Percentiles rank a stretch among this genome's conserved stretches.
phyloP scores from a whole-genome alignment of 1,140 invertebrate genomes.

The Teleopsis dalmanni region DNA sequence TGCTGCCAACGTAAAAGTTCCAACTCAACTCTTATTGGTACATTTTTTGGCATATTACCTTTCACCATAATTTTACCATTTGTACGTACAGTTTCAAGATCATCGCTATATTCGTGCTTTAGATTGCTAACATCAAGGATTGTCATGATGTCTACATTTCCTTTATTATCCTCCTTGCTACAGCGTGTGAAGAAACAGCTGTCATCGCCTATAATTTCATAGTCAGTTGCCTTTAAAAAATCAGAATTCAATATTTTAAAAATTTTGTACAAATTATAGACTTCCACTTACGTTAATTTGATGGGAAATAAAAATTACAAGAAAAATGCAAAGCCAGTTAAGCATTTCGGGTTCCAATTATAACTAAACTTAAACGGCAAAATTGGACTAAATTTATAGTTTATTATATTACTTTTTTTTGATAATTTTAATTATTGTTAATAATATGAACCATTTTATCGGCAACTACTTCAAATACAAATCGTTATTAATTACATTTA shows the following conservation, averaged over 20 bases:
- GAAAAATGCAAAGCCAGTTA: too few relatives aligned
- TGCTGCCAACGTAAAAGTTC: slow-evolving; percentile 2
- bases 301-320: too few relatives aligned
- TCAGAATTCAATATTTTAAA: background rate
- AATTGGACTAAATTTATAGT: too few relatives aligned
- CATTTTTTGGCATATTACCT: background rate
- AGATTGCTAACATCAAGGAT: background rate
- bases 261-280: too few relatives aligned
- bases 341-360: too few relatives aligned
- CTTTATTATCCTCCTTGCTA: background rate
- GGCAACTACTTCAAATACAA: too few relatives aligned
- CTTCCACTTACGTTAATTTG: too few relatives aligned
- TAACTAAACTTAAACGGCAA: too few relatives aligned
- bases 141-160: background rate
- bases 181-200: background rate
- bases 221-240: background rate
- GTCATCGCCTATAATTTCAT: background rate
- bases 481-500: too few relatives aligned
- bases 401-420: too few relatives aligned
- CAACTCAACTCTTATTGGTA: background rate
- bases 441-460: too few relatives aligned
- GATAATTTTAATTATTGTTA: too few relatives aligned
- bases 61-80: slow-evolving; percentile 4
- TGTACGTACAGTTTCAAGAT: slow-evolving; percentile 3
- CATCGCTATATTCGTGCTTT: slow-evolving; percentile 1